Conservation (phyloP, 2,888 invertebrate genomes). For the Spodoptera picta region DNA sequence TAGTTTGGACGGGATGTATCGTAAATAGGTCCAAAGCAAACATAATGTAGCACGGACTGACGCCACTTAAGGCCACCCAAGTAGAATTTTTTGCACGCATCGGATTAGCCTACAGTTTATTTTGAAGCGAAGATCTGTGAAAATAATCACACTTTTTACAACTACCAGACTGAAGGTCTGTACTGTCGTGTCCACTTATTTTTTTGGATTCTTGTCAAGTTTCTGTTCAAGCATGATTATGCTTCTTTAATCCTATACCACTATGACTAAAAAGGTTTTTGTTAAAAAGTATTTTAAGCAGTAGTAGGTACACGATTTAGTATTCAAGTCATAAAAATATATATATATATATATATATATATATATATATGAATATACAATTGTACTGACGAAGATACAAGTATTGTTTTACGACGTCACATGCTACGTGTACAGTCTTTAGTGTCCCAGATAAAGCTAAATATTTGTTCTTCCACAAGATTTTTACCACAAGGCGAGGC, state of each 20-base stretch:
- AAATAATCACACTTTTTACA: slow-evolving; percentile 68
- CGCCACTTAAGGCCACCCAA: slow-evolving; percentile 87
- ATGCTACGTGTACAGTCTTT: no score
- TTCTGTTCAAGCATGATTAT: neutral
- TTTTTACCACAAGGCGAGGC: no score
- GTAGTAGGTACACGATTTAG: no score
- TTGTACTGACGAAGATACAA: no score
- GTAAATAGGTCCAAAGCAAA: slow-evolving; percentile 73
- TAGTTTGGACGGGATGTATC: slow-evolving; percentile 33
- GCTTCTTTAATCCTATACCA: neutral
- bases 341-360: no score
- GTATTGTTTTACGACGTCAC: no score
- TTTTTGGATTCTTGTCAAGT: neutral
- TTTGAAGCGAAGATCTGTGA: slow-evolving; percentile 71
- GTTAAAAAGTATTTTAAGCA: no score
- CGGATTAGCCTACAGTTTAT: slow-evolving; percentile 75
- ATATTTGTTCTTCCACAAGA: no score
- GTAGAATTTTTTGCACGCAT: slow-evolving; percentile 76
- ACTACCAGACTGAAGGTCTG: slow-evolving; percentile 40
- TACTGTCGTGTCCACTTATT: slow-evolving; percentile 15
- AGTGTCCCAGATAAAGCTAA: no score
- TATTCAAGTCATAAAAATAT: no score
- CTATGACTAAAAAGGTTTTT: no score
- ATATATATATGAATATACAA: no score
- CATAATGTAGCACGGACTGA: slow-evolving; percentile 80